Evolutionary conservation across 2,888 invertebrate species (phyloP).

Genomic region (Hermaeophaga mercurialis): DNA sequence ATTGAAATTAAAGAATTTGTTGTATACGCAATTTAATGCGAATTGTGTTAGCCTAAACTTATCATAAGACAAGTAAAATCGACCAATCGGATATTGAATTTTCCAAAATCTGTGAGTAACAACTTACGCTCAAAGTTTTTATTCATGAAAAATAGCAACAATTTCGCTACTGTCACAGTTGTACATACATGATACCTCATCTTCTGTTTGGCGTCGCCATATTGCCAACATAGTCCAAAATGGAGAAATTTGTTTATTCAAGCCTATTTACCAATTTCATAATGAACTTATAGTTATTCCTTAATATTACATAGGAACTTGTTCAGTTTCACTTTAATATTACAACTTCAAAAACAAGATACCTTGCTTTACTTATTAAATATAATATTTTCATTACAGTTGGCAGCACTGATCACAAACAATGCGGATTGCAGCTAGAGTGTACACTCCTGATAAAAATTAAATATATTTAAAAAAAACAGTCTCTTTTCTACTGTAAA

Average conservation of each 20-base stretch:
- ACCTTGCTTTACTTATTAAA: not conserved
- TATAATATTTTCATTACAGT: not conserved
- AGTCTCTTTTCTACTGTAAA: too few species aligned
- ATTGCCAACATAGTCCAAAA: constrained; percentile 47
- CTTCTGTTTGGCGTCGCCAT: constrained; percentile 55
- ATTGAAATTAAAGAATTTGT: not conserved
- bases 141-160: constrained; percentile 46
- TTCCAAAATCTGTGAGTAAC: not conserved
- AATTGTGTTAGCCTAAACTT: not conserved
- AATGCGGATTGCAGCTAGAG: not conserved
- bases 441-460: too few species aligned
- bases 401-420: not conserved
- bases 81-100: not conserved
- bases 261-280: not conserved
- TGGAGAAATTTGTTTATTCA: constrained; percentile 18
- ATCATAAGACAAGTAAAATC: not conserved
- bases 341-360: not conserved
- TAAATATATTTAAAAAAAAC: too few species aligned
- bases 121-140: constrained; percentile 41
- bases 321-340: not conserved
- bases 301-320: too few species aligned
- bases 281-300: too few species aligned
- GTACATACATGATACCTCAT: constrained; percentile 56
- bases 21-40: constrained; percentile 3
- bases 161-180: constrained; percentile 55